Evolutionary conservation across 2,888 invertebrate genomes (phyloP), one percentile per base, ranked within the genome.

Genomic region (Gymnosoma rotundatum): DNA sequence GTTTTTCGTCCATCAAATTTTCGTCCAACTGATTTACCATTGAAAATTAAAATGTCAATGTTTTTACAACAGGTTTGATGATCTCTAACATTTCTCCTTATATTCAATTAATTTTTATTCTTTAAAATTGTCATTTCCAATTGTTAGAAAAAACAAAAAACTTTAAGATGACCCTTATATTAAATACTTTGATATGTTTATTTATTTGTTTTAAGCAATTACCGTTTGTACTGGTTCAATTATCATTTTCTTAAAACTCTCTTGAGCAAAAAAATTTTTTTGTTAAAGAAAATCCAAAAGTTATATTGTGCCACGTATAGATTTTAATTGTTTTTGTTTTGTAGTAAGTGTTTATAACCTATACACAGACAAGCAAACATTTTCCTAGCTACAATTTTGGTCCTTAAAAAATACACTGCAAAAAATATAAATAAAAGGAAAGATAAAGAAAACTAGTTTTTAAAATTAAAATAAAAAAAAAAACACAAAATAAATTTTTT

Each of bases 301-400:
- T 48, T 63, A 38, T 52, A 60, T 73, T 79, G 42, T 58, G 60
- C 42, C 73, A 80, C 79, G 79, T 67, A 54, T 52, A 73, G 48
- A 74, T 73, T 80, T 80, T 52, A 54, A 73, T 32, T 67, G 54
- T 80, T 73, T 5, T 72, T 50, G 56, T 70, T 32, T n/a, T n/a
- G n/a, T 69, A 36, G 20, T 66, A 60, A 66, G 73, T 79, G 79
- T 73, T 67, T 73, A 60, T 66, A 66, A 79, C 73, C 63, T 32
- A 8, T 21, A 32, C n/a, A 38, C 2, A 6, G 48, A 12, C 18
- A 78, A 63, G 70, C 20, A 63, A 63, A 70, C n/a, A 63, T 69
- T 63, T 52, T 69, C 21, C 69, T 69, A 42, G 14, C 60, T 61
- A 18, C 14, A 10, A 69, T 18, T 58, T 64, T 60, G 38, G 38